Conservation (phyloP, 1,140 invertebrate genomes). For the Drosophila pruinosa region DNA sequence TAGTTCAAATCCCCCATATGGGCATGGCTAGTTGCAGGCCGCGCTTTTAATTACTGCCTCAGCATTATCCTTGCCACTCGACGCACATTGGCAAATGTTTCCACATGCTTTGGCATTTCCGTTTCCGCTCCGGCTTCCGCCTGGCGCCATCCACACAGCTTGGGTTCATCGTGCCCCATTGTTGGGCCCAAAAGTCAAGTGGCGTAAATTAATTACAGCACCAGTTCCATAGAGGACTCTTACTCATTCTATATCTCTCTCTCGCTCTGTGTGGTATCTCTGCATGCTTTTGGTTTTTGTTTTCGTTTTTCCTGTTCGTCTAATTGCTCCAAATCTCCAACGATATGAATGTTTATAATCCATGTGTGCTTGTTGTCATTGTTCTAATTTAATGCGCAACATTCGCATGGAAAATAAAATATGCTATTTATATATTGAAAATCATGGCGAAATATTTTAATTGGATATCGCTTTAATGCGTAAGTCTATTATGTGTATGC, state of each 20-base stretch:
- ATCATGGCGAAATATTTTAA: constrained; percentile 72
- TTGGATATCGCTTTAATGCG: constrained; percentile 47
- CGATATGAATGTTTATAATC: neutral
- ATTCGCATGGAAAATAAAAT: constrained; percentile 41
- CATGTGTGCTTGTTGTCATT: constrained; percentile 9
- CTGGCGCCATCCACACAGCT: constrained; percentile 21
- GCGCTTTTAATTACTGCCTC: constrained; percentile 60
- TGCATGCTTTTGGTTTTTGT: constrained; percentile 21
- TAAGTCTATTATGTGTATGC: neutral
- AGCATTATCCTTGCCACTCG: constrained; percentile 44
- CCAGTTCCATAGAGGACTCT: neutral
- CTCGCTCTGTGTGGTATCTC: constrained; percentile 25
- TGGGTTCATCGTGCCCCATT: constrained; percentile 29
- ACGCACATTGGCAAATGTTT: constrained; percentile 69
- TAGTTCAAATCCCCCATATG: neutral
- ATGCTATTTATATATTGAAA: constrained; percentile 49
- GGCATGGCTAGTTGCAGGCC: constrained; percentile 37
- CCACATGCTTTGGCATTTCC: constrained; percentile 68
- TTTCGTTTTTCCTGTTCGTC: constrained; percentile 15
- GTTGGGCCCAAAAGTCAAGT: constrained; percentile 61
- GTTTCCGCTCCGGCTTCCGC: constrained; percentile 35
- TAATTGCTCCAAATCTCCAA: constrained; percentile 45
- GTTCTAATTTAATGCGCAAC: constrained; percentile 28
- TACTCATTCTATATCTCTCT: neutral
- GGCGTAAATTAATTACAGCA: constrained; percentile 74